Base-by-base conservation (phyloP, 2,797 vertebrate species). In the Melanotaenia maccullochi region DNA sequence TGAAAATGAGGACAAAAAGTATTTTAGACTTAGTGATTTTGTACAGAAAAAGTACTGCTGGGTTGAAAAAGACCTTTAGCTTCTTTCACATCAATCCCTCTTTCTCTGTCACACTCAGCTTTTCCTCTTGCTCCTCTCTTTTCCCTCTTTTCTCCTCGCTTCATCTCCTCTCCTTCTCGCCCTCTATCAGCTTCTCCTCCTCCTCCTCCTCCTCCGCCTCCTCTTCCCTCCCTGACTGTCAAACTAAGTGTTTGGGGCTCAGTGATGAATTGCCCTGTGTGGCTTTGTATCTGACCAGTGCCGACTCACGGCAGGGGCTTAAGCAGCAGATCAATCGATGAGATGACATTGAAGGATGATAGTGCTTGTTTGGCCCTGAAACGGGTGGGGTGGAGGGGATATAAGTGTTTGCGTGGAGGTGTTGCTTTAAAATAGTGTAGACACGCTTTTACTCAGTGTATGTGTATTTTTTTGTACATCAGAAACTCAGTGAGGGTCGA, bases 261-360 rank as follows among this genome's bases (percentile, higher is more conserved):
- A 67, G 87, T 95, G 94, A 96, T 95, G 93, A 94, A 95, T 94
- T 94, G 92, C 94, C 92, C 90, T 73, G 90, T 91, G 92, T 93
- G 91, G 92, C 92, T 93, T 93, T 94, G 92, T 95, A 94, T 95
- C 93, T 94, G 93, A 93, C 92, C 92, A 90, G 87, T 90, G 90
- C 86, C 89, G 90, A 93, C 92, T 93, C 89, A 90, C 88, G 86
- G 91, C 93, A 92, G 90, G 89, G 89, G 90, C 92, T 93, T 94
- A 92, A 93, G 93, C 92, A 93, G 92, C 91, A 73, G 92, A 94
- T 93, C 93, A 82, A 95, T 95, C 93, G 86, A 93, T 91, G 92
- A 86, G 81, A 88, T 94, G 96, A 93, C 89, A 75, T 79, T 95
- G 95, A 96, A 90, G 91, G 93, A 94, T 95, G 95, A 95, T 94